Evolutionary conservation across 2,888 invertebrate genomes (phyloP), one percentile per base, ranked within the genome.

Genomic region (Cantharis flavilabris): DNA sequence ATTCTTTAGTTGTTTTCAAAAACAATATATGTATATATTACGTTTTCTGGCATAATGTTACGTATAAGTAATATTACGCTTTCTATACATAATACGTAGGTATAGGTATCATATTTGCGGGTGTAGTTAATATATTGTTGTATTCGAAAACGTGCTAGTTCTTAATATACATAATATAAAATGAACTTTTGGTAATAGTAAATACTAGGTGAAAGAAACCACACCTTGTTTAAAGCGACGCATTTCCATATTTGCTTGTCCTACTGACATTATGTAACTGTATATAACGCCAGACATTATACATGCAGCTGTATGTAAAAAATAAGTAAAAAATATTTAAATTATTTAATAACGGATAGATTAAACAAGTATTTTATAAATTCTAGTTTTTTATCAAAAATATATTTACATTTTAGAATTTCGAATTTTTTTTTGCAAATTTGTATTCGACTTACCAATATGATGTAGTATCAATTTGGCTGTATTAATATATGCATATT

Each of bases 231-330:
- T 73, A 78, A 80, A 72, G 75, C 72, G 20, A 70, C 83, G 84
- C 83, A 85, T 85, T 85, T 85, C 84, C 86, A 85, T 86, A 83
- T 82, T 82, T 83, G 84, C 84, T 85, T 87, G 86, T 85, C 87
- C 86, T 85, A 87, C 85, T 86, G 85, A 87, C 86, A 86, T 87
- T 86, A 86, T 84, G 84, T 87, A 87, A 87, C 86, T 86, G 86
- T 86, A 85, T 80, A 84, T 82, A 82, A 84, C 82, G 82, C 83
- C 83, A 78, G 80, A 80, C 78, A 62, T 62, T 70, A 75, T 77
- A 71, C 74, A 49, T 49, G 49, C 49, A 63, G 77, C 73, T 73
- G 75, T 80, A 74, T 65, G 75, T 75, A 79, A 72, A 67, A 67
- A 49, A 7, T 49, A 7, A n/a, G n/a, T 49, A 49, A 49, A 71